Evolutionary conservation across 1,140 invertebrate species (phyloP).

Genomic region (Drosophila yakuba): DNA sequence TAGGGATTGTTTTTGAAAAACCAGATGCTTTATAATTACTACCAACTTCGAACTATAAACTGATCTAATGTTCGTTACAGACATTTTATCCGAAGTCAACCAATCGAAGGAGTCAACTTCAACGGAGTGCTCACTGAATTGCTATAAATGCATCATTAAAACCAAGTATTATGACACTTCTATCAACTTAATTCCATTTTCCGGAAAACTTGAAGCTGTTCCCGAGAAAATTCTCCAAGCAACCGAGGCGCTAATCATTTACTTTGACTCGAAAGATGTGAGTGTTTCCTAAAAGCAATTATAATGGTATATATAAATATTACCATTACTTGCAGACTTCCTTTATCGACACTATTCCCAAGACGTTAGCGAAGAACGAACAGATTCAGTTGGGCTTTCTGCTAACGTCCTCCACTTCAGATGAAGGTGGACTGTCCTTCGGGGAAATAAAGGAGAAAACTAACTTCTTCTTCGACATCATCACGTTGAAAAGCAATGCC

Average conservation of each 20-base stretch:
- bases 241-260: slow-evolving; percentile 57
- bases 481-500: slow-evolving; percentile 34
- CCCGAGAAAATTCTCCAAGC: slow-evolving; percentile 41
- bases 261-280: slow-evolving; percentile 53
- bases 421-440: slow-evolving; percentile 34
- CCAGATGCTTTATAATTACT: neutral
- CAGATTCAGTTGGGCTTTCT: slow-evolving; percentile 62
- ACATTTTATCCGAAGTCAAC: slow-evolving; percentile 50
- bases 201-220: slow-evolving; percentile 50
- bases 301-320: neutral
- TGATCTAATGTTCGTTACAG: slow-evolving; percentile 11
- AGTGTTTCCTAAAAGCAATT: neutral
- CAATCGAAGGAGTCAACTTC: slow-evolving; percentile 26
- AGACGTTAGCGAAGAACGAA: slow-evolving; percentile 31
- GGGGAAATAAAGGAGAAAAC: slow-evolving; percentile 42
- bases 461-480: slow-evolving; percentile 55
- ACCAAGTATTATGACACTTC: slow-evolving; percentile 59
- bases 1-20: neutral
- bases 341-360: slow-evolving; percentile 44
- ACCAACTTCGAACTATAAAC: neutral
- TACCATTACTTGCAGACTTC: slow-evolving; percentile 32
- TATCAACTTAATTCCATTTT: slow-evolving; percentile 53
- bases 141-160: slow-evolving; percentile 52
- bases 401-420: slow-evolving; percentile 28
- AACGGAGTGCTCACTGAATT: slow-evolving; percentile 20